Evolutionary conservation across 2,888 invertebrate genomes (phyloP).

Genomic region (Andrena haemorrhoa): DNA sequence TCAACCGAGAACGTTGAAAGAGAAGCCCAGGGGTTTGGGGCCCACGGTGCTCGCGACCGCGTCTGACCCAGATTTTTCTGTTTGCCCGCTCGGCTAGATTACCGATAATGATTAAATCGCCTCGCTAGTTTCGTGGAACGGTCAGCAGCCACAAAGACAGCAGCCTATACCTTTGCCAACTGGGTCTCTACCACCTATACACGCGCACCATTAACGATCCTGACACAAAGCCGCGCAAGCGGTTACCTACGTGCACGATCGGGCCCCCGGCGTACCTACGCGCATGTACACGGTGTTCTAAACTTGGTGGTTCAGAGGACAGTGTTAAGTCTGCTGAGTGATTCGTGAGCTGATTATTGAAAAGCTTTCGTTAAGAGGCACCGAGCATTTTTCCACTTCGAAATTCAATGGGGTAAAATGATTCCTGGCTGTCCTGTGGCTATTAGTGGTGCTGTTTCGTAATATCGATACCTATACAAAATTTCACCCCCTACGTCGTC

Average conservation of each 20-base stretch:
- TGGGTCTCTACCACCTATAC: slow-evolving; percentile 24
- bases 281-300: background rate
- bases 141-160: slow-evolving; percentile 52
- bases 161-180: slow-evolving; percentile 59
- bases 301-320: background rate
- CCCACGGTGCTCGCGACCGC: slow-evolving; percentile 17
- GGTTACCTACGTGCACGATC: slow-evolving; percentile 32
- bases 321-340: too few species aligned
- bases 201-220: slow-evolving; percentile 49
- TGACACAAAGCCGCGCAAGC: slow-evolving; percentile 25
- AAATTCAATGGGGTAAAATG: too few species aligned
- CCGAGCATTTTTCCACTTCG: too few species aligned
- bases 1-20: slow-evolving; percentile 46
- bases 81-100: slow-evolving; percentile 76
- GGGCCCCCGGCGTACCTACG: background rate
- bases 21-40: slow-evolving; percentile 28
- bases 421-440: too few species aligned
- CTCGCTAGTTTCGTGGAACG: slow-evolving; percentile 73
- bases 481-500: too few species aligned
- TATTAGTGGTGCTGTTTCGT: too few species aligned
- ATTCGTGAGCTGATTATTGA: too few species aligned
- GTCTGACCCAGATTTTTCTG: slow-evolving; percentile 78
- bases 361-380: too few species aligned
- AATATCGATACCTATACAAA: too few species aligned
- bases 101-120: slow-evolving; percentile 78